A percentile compares a stretch with the other conserved stretches of the same genome.
phyloP scores from a whole-genome alignment of 2,113 vertebrate species.

The Hirundichthys speculiger region DNA sequence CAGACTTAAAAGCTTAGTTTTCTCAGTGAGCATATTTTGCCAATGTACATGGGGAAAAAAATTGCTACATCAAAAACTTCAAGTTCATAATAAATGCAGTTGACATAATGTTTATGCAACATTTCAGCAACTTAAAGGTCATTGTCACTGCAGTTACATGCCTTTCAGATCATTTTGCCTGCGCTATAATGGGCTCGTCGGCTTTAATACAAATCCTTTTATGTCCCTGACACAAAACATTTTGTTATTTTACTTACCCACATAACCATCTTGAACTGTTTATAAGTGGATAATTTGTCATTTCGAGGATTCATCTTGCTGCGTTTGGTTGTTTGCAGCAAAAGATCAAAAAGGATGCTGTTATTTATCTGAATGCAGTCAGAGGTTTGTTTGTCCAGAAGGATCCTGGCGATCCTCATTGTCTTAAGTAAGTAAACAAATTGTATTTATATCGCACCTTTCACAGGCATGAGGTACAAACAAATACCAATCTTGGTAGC shows the following conservation, averaged over 20 bases:
- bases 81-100: neutral
- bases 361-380: constrained; percentile 49
- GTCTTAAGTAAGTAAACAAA: too few relatives aligned
- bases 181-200: constrained; percentile 17
- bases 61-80: too few relatives aligned
- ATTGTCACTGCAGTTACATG: constrained; percentile 6
- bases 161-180: constrained; percentile 23
- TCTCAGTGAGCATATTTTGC: neutral
- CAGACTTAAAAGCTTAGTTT: neutral
- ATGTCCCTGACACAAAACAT: neutral
- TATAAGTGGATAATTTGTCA: constrained; percentile 7
- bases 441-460: too few relatives aligned
- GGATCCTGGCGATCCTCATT: too few relatives aligned
- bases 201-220: constrained; percentile 20
- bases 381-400: neutral
- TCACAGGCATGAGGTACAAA: too few relatives aligned
- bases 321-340: constrained; percentile 11
- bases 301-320: constrained; percentile 3
- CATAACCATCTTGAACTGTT: constrained; percentile 16
- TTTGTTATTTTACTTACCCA: constrained; percentile 1
- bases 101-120: too few relatives aligned
- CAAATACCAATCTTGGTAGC: too few relatives aligned
- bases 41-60: neutral
- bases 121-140: constrained; percentile 31
- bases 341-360: constrained; percentile 6